A percentile compares a stretch with the other conserved stretches of the same genome.
Conservation (phyloP, 1,140 invertebrate species). For the Episyrphus balteatus region DNA sequence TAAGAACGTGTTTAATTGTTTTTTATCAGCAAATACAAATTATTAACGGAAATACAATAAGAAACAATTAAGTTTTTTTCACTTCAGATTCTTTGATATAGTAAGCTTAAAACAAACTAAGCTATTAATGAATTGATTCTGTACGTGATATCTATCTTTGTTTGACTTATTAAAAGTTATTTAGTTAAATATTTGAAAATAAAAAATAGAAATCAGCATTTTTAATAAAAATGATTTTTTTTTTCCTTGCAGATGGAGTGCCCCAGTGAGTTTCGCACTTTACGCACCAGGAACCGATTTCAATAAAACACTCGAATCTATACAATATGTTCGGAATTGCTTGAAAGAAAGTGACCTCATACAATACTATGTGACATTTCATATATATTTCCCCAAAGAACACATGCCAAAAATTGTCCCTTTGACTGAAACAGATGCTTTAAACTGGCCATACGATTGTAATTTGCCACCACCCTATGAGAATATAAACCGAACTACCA, state of each 20-base stretch:
- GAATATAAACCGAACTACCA: conserved; percentile 39
- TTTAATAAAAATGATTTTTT: not conserved
- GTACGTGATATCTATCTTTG: no score
- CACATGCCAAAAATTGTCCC: conserved; percentile 66
- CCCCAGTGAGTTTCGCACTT: conserved; percentile 61
- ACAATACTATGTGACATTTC: conserved; percentile 66
- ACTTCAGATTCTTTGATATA: no score
- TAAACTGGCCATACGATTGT: conserved; percentile 53
- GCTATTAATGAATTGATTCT: no score
- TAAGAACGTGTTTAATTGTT: no score
- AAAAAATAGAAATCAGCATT: no score
- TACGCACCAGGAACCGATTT: conserved; percentile 63
- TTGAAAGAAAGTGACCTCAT: conserved; percentile 48
- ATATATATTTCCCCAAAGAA: conserved; percentile 70
- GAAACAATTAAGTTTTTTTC: no score
- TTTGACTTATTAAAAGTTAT: no score
- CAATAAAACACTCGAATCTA: conserved; percentile 48
- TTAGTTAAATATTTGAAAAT: no score
- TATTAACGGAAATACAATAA: no score
- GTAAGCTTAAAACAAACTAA: no score
- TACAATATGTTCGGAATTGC: conserved; percentile 56
- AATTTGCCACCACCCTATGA: conserved; percentile 45
- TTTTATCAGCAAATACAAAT: no score
- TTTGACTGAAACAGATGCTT: conserved; percentile 41
- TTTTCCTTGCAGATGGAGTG: conserved; percentile 42